phyloP scores from a whole-genome alignment of 2,888 invertebrate genomes.

The Crossocerus cetratus region DNA sequence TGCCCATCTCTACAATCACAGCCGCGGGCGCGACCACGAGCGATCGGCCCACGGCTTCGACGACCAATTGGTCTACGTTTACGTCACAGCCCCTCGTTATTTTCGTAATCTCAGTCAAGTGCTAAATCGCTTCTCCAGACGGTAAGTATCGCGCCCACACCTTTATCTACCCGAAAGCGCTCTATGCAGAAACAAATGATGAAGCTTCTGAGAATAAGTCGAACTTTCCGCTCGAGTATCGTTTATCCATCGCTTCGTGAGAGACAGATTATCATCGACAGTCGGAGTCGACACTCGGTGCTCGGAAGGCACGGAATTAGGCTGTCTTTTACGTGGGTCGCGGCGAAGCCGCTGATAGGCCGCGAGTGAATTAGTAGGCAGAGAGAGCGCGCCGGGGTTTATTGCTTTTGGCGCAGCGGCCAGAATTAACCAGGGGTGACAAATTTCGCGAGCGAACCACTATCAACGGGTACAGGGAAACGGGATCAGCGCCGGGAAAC shows the following conservation, averaged over 20 bases:
- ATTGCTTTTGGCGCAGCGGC: neutral
- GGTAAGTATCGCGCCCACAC: slow-evolving; percentile 62
- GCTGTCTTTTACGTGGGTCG: too few species aligned
- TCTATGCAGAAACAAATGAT: too few species aligned
- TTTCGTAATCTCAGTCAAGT: slow-evolving; percentile 72
- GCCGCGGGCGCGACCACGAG: slow-evolving; percentile 43
- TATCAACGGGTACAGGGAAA: too few species aligned
- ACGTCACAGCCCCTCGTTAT: slow-evolving; percentile 73
- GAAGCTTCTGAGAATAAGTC: too few species aligned
- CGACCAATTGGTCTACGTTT: slow-evolving; percentile 70
- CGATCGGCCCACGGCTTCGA: slow-evolving; percentile 49
- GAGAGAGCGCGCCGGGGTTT: neutral
- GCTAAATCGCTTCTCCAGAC: slow-evolving; percentile 73
- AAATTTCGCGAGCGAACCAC: neutral
- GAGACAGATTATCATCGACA: too few species aligned
- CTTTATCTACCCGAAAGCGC: too few species aligned
- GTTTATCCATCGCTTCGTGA: too few species aligned
- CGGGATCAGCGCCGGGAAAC: too few species aligned
- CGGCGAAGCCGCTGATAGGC: too few species aligned
- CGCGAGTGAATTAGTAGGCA: neutral
- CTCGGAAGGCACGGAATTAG: too few species aligned
- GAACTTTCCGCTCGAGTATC: too few species aligned
- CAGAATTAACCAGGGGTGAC: slow-evolving; percentile 3
- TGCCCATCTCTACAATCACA: slow-evolving; percentile 61
- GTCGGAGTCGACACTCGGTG: too few species aligned